These are phyloP conservation scores for Sarcophaga subvicina DNA, from an alignment of 2,888 invertebrate species.

Conservation along the genomic window DNA sequence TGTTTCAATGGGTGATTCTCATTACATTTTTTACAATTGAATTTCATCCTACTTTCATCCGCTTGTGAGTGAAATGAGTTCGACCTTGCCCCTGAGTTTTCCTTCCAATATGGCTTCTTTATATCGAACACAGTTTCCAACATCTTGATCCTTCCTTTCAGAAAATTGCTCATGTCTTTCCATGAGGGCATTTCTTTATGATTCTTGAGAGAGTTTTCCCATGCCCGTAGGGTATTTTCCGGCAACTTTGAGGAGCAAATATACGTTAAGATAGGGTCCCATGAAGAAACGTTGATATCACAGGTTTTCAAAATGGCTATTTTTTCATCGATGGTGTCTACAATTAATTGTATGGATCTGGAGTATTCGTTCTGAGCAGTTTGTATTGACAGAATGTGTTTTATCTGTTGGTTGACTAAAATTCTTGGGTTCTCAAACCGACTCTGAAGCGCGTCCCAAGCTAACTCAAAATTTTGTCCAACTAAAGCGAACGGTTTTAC, in stretches of 20 bases:
- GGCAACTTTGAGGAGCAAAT: no score
- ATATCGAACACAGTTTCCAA: not conserved
- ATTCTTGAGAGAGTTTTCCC: no score
- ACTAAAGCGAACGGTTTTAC: not conserved
- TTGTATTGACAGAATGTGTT: not conserved
- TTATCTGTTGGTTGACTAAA: not conserved
- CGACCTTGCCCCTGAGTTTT: not conserved
- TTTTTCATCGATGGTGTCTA: no score
- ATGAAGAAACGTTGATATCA: no score
- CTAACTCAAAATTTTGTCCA: not conserved
- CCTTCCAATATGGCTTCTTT: not conserved
- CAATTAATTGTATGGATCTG: not conserved
- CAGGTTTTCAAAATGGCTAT: no score
- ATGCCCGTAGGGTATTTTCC: no score
- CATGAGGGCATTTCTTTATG: no score
- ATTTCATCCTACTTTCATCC: not conserved
- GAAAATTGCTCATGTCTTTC: no score
- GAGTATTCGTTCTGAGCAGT: not conserved
- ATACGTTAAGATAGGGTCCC: no score
- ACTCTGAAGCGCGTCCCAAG: not conserved
- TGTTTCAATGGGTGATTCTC: not conserved
- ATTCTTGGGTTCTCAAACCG: not conserved
- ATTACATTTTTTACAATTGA: not conserved
- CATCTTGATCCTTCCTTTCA: no score
- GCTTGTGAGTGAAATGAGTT: not conserved